Evolutionary conservation across 2,888 invertebrate species (phyloP).

Genomic region (Rugalucina vietnamica): DNA sequence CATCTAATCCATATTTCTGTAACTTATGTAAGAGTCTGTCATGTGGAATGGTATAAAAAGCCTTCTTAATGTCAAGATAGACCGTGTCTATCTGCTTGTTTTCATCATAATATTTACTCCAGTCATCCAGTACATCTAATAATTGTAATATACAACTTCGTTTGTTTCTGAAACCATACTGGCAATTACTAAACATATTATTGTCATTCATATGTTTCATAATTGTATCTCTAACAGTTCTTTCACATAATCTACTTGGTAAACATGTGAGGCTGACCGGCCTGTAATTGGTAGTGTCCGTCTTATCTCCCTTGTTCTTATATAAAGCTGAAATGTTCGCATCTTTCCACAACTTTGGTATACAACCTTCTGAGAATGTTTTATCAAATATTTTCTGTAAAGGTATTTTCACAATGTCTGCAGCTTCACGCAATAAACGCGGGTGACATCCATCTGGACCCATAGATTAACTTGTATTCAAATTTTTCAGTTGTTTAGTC

Average conservation of each 20-base stretch:
- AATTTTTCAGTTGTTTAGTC: no score
- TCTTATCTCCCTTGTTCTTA: no score
- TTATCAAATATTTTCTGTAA: no score
- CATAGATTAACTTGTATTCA: no score
- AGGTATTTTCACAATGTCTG: no score
- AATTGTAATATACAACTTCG: neutral
- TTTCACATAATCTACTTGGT: neutral
- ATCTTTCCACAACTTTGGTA: no score
- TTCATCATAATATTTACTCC: neutral
- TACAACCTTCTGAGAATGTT: no score
- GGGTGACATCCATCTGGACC: no score
- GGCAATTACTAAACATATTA: conserved; percentile 10
- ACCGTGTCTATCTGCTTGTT: neutral
- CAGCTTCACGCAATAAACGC: no score
- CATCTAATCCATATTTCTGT: neutral
- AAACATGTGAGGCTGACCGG: conserved; percentile 10
- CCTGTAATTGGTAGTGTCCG: no score
- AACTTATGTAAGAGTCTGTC: neutral
- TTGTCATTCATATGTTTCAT: conserved; percentile 10
- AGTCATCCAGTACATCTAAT: neutral
- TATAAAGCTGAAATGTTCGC: no score
- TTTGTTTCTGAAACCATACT: conserved; percentile 19
- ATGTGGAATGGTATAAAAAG: neutral
- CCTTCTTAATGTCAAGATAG: conserved; percentile 11
- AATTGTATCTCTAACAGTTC: neutral